Base-by-base conservation (phyloP, 2,797 vertebrate genomes). In the Chaunax sp. region DNA sequence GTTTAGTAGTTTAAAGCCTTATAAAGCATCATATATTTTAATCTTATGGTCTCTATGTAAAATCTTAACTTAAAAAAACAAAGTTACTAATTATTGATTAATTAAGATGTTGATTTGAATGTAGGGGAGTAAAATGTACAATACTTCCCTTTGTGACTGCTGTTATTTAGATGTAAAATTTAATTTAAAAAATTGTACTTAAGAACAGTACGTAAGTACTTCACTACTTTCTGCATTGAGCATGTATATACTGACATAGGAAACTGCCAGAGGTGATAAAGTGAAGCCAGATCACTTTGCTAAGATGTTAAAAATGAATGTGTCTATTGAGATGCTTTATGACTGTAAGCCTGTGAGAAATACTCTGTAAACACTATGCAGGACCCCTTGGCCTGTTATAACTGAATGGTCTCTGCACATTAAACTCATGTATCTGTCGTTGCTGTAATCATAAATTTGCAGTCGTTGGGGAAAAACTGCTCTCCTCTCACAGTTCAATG, bases 401-500 rank as follows among this genome's bases (percentile, higher is more conserved):
- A 40, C 59, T 66, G 35, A 73, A 77, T 50, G 44, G 40, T 58
- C 67, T 62, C 10, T 22, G 44, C 64, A 69, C 81, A 66, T 80
- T 75, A 69, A 77, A 80, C 30, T 51, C 65, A 77, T 76, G 77
- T 84, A 73, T 81, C 28, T 62, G 54, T 30, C 20, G 45, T 50
- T 52, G 51, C 58, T 76, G 50, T 28, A 5, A 79, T 75, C 74
- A 63, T 81, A 90, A 57, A 84, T 81, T 58, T 70, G 33, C 15
- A 26, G 41, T 19, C 43, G 55, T 70, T 63, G 69, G 52, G 49
- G 26, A 2, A 4, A 23, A 35, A 30, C 62, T 35, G 7, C 28
- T 65, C 59, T 64, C 45, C 56, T 64, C 44, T 66, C 69, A 78
- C 64, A 80, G 58, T 28, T 69, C 40, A 28, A 75, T 77, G 73